Percentiles rank a stretch among this genome's conserved stretches.
Evolutionary conservation across 2,888 invertebrate species (phyloP).

Genomic region (Hyalella azteca): DNA sequence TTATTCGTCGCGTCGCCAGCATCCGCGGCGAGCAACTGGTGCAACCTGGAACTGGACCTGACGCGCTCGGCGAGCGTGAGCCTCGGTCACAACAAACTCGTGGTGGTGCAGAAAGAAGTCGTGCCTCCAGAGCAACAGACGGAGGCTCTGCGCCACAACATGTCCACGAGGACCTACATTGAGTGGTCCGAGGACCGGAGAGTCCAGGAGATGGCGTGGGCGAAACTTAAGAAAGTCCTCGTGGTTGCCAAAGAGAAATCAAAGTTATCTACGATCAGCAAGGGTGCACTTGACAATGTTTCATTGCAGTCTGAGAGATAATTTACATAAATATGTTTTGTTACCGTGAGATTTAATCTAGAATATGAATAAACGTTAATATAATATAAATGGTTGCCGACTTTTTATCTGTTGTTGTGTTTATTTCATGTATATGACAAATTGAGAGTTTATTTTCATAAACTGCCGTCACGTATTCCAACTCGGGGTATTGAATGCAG

Average conservation of each 20-base stretch:
- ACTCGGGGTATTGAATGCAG: no score
- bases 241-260: no score
- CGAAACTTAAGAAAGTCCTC: constrained; percentile 57
- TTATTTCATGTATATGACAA: no score
- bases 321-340: no score
- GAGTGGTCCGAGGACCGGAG: constrained; percentile 69
- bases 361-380: not conserved
- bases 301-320: no score
- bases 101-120: constrained; percentile 61
- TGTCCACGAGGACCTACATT: constrained; percentile 74
- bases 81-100: constrained; percentile 61
- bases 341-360: not conserved
- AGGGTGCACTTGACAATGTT: no score
- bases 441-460: no score
- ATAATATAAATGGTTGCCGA: no score
- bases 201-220: constrained; percentile 61
- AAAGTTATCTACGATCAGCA: no score
- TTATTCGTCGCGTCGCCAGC: constrained; percentile 64
- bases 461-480: no score
- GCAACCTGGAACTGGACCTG: constrained; percentile 64
- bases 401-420: no score
- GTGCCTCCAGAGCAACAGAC: constrained; percentile 44
- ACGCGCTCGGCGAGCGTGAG: constrained; percentile 56
- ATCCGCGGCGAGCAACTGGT: constrained; percentile 65
- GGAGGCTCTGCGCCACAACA: constrained; percentile 70